These are phyloP conservation scores for Tokudaia tokunoshimensis DNA, from an alignment of 2,797 vertebrate species.

Conservation along the genomic window DNA sequence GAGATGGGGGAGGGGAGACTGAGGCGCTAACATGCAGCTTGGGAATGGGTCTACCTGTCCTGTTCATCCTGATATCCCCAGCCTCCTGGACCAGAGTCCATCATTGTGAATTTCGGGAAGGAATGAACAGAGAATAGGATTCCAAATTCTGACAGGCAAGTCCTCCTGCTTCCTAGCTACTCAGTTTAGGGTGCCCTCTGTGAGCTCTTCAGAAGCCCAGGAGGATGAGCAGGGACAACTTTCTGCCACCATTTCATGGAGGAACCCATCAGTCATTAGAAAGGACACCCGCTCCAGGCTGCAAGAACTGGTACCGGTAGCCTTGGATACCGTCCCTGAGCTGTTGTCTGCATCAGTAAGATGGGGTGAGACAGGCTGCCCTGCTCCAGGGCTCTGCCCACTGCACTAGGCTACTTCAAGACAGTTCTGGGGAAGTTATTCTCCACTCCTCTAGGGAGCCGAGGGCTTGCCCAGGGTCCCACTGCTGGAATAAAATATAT, in stretches of 20 bases:
- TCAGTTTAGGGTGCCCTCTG: neutral
- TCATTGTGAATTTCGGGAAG: neutral
- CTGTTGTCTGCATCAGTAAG: conserved; percentile 31
- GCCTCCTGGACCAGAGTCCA: neutral
- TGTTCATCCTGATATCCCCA: neutral
- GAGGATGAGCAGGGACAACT: neutral
- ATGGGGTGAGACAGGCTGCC: neutral
- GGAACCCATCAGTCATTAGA: neutral
- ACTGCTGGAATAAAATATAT: neutral
- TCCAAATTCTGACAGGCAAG: neutral
- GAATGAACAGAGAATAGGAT: neutral
- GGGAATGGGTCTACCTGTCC: neutral
- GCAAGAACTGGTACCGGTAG: neutral
- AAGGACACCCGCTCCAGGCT: neutral
- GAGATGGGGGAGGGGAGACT: neutral
- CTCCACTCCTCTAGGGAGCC: neutral
- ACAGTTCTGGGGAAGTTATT: neutral
- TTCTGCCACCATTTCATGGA: neutral
- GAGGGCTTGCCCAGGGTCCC: neutral
- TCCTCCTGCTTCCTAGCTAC: neutral
- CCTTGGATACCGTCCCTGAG: neutral
- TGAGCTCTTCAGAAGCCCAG: neutral
- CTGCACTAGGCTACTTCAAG: neutral
- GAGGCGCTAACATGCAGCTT: neutral
- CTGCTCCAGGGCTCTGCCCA: neutral